Conservation (phyloP, 2,113 vertebrate genomes). For the Nothocercus nigrocapillus region DNA sequence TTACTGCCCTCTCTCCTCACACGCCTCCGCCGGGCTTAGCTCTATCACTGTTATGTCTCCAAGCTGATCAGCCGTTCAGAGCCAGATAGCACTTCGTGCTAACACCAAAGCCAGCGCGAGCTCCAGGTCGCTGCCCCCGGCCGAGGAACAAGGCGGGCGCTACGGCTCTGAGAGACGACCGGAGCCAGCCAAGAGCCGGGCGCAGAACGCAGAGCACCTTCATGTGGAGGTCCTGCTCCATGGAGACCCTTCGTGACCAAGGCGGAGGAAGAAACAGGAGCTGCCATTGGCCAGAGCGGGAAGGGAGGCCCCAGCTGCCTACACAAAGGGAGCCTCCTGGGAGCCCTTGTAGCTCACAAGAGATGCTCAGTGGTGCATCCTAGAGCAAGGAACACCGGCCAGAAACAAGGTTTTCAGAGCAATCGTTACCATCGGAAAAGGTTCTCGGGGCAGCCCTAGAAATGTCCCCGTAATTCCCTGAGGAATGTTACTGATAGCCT, state of each 20-base stretch:
- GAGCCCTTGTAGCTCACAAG: not conserved
- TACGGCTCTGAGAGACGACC: not conserved
- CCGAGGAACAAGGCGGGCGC: not conserved
- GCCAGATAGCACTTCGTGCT: not conserved
- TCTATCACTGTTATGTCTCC: not conserved
- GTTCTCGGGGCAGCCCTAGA: not conserved
- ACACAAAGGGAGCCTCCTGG: not conserved
- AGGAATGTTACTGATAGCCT: not conserved
- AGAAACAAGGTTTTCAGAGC: not conserved
- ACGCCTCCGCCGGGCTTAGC: not conserved
- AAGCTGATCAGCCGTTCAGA: not conserved
- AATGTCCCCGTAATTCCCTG: not conserved
- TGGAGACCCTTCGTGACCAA: fast-evolving
- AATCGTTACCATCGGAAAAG: not conserved
- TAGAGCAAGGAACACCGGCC: not conserved
- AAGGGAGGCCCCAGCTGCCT: not conserved
- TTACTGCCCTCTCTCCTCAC: not conserved
- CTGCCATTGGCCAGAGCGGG: not conserved
- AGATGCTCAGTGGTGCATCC: not conserved
- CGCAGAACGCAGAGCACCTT: not conserved
- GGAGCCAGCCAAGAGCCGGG: not conserved
- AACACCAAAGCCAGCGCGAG: not conserved
- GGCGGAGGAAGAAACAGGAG: not conserved
- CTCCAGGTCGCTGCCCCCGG: not conserved
- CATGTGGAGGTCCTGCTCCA: not conserved